These are phyloP conservation scores for Salpingus planirostris DNA, from an alignment of 2,888 invertebrate species.

Conservation along the genomic window DNA sequence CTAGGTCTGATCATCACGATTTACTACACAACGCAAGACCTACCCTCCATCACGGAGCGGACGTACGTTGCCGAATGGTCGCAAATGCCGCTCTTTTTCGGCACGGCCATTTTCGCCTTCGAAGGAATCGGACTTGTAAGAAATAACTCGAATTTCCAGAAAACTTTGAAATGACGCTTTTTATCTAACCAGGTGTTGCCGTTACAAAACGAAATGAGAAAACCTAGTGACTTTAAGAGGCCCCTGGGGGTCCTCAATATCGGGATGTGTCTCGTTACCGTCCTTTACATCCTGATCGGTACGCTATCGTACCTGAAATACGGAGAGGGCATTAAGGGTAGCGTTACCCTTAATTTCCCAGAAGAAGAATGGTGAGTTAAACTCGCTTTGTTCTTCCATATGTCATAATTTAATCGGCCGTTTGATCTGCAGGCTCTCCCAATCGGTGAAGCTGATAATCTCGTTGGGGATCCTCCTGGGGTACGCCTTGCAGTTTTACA, in stretches of 20 bases:
- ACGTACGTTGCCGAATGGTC: slow-evolving; percentile 52
- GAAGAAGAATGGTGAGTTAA: slow-evolving; percentile 49
- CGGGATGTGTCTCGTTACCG: slow-evolving; percentile 74
- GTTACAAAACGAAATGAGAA: slow-evolving; percentile 83
- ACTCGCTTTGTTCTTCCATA: no score
- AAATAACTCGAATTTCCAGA: slow-evolving; percentile 1
- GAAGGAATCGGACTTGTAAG: slow-evolving; percentile 88
- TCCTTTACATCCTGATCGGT: slow-evolving; percentile 72
- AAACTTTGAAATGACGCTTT: not conserved
- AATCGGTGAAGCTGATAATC: slow-evolving; percentile 75
- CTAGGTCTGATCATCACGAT: slow-evolving; percentile 69
- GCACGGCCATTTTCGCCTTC: slow-evolving; percentile 92
- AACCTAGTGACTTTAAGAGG: slow-evolving; percentile 67
- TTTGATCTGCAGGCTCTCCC: slow-evolving; percentile 57
- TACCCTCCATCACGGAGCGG: slow-evolving; percentile 56
- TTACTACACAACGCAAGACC: slow-evolving; percentile 62
- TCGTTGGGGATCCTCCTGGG: slow-evolving; percentile 79
- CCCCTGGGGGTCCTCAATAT: slow-evolving; percentile 80
- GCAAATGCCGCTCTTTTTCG: slow-evolving; percentile 79
- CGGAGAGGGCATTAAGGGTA: slow-evolving; percentile 72
- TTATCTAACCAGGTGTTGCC: slow-evolving; percentile 91
- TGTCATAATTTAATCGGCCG: not conserved
- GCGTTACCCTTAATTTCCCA: slow-evolving; percentile 81
- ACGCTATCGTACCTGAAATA: slow-evolving; percentile 83
- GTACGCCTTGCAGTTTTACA: slow-evolving; percentile 92